Base-by-base conservation (phyloP, 2,113 vertebrate species). In the Andinoacara biseriatus region DNA sequence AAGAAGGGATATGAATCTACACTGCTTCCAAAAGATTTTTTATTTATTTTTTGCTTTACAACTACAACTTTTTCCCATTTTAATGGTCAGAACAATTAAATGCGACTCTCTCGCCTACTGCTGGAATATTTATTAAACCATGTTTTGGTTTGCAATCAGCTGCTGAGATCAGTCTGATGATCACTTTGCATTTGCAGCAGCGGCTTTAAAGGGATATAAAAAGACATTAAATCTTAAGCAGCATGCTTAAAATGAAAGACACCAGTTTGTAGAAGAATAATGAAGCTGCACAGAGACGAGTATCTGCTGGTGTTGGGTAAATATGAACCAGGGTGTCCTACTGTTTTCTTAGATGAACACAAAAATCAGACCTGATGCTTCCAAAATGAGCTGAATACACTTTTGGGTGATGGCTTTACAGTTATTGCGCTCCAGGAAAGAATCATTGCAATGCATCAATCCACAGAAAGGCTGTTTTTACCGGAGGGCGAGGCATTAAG, bases 301-400 rank as follows among this genome's bases (percentile, higher is more conserved):
- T 6, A 4, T 89, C 58, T 58, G 6, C 63, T 56, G n/a, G 67
- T 67, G 20, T 61, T 81, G 72, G 58, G 81, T 76, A 78, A 89
- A 87, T 54, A 81, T 81, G 83, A 84, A 91, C 75, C 75, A 58
- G 77, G 40, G 62, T 14, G 22, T 84, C 84, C 26, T 0, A n/a
- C 85, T 63, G 61, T 46, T 63, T 65, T 75, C 17, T 65, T 22
- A 38, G 17, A n/a, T 0, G 13, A 24, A 86, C 58, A 20, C 56
- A 67, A 72, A 67, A 67, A 29, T 22, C 15, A 49, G 15, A 18
- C 24, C 43, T 49, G 43, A 20, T 11, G 40, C 65, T 24, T 69
- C 24, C 49, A 43, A 49, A 69, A 49, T 74, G 5, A 81, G 40
- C 9, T 18, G 2, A 69, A 72, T 77, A 40, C 57, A 7, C 62